Percentiles rank a stretch among this genome's conserved stretches.
phyloP scores from a whole-genome alignment of 2,888 invertebrate genomes.

The Clostera curtula region DNA sequence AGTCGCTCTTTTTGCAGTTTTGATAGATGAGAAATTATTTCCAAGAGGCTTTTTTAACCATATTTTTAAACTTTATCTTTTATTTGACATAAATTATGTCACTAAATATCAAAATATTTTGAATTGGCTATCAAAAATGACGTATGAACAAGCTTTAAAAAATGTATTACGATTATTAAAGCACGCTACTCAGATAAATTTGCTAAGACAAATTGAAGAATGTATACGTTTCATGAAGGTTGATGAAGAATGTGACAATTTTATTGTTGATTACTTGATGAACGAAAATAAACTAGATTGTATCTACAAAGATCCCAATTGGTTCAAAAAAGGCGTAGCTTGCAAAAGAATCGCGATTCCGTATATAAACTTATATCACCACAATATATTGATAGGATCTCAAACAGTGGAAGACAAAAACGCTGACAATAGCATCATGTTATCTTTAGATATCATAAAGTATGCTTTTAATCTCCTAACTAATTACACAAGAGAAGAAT shows the following conservation, averaged over 20 bases:
- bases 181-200: too few relatives aligned
- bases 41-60: slow-evolving; percentile 17
- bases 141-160: not conserved
- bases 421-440: slow-evolving; percentile 8
- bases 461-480: slow-evolving; percentile 35
- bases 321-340: slow-evolving; percentile 20
- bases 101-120: slow-evolving; percentile 2
- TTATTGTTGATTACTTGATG: slow-evolving; percentile 6
- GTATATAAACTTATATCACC: slow-evolving; percentile 16
- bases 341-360: slow-evolving; percentile 6
- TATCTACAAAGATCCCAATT: slow-evolving; percentile 5
- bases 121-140: slow-evolving; percentile 6
- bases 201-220: too few relatives aligned
- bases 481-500: slow-evolving; percentile 12
- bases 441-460: slow-evolving; percentile 30
- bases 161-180: slow-evolving; percentile 1
- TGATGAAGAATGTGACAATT: slow-evolving; percentile 3
- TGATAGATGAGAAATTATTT: slow-evolving; percentile 24
- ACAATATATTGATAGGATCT: slow-evolving; percentile 5
- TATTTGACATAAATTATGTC: not conserved
- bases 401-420: slow-evolving; percentile 2
- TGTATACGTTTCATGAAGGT: too few relatives aligned
- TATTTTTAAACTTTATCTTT: slow-evolving; percentile 13
- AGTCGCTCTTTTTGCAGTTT: slow-evolving; percentile 24
- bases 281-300: not conserved